A percentile compares a stretch with the other conserved stretches of the same genome.
These are phyloP conservation scores for Ernsta delagoae DNA, from an alignment of 2,888 invertebrate genomes.

Conservation along the genomic window DNA sequence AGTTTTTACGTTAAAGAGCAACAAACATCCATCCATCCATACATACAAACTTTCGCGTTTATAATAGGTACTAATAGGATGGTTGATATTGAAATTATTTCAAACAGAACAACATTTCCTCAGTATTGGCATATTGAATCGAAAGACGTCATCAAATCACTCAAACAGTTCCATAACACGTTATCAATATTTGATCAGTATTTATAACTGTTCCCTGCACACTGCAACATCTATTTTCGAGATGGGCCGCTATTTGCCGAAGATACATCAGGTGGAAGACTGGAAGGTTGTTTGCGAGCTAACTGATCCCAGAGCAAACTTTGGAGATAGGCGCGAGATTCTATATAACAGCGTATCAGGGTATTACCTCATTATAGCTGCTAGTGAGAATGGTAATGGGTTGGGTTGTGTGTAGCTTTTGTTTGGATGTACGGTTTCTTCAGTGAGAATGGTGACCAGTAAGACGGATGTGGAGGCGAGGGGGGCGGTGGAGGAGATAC, in stretches of 20 bases:
- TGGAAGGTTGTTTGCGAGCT: conserved; percentile 52
- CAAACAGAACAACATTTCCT: background rate
- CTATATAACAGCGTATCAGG: conserved; percentile 46
- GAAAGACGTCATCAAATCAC: background rate
- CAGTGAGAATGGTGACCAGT: conserved; percentile 54
- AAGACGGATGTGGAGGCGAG: conserved; percentile 58
- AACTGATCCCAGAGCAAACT: conserved; percentile 59
- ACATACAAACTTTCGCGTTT: too few relatives aligned
- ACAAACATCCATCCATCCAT: too few relatives aligned
- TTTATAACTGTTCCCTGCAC: conserved; percentile 30
- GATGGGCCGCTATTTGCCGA: conserved; percentile 47
- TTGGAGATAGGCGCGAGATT: conserved; percentile 47
- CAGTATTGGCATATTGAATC: background rate
- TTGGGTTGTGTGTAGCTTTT: conserved; percentile 33
- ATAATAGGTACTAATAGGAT: too few relatives aligned
- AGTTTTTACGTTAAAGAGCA: too few relatives aligned
- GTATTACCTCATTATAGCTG: conserved; percentile 42
- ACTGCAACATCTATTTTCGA: conserved; percentile 42
- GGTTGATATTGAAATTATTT: background rate
- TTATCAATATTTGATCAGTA: conserved; percentile 34
- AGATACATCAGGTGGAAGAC: conserved; percentile 53
- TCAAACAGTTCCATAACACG: conserved; percentile 20
- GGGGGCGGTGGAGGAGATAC: conserved; percentile 61
- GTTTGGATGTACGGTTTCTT: conserved; percentile 36
- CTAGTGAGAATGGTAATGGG: conserved; percentile 35